Evolutionary conservation across 2,888 invertebrate species (phyloP).

Genomic region (Eubasilissa splendida): DNA sequence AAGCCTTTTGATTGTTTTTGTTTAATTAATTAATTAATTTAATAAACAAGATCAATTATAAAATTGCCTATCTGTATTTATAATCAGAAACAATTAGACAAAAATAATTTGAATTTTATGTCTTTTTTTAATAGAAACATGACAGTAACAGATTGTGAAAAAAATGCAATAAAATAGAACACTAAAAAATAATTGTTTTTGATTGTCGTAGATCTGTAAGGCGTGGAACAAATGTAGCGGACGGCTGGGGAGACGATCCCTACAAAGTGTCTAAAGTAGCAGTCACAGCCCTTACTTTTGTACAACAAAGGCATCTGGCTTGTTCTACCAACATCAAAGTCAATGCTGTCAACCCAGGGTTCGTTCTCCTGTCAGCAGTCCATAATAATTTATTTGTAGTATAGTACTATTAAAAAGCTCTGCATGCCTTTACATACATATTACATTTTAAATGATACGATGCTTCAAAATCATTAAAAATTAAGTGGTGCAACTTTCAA

Average conservation of each 20-base stretch:
- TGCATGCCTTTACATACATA: not conserved
- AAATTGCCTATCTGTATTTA: too few relatives aligned
- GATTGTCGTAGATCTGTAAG: slow-evolving; percentile 44
- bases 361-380: slow-evolving; percentile 70
- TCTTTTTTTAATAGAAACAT: too few relatives aligned
- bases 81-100: too few relatives aligned
- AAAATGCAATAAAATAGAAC: too few relatives aligned
- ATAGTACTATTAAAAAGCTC: not conserved
- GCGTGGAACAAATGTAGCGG: slow-evolving; percentile 61
- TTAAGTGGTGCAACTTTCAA: too few relatives aligned
- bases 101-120: too few relatives aligned
- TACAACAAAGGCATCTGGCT: slow-evolving; percentile 75
- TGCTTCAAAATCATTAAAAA: too few relatives aligned
- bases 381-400: slow-evolving; percentile 70
- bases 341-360: slow-evolving; percentile 78
- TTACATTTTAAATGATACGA: not conserved
- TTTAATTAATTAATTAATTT: too few relatives aligned
- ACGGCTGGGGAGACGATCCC: slow-evolving; percentile 73
- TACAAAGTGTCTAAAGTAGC: slow-evolving; percentile 83
- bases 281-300: slow-evolving; percentile 76
- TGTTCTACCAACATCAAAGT: slow-evolving; percentile 71
- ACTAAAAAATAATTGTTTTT: too few relatives aligned
- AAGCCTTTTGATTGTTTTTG: too few relatives aligned
- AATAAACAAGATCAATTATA: too few relatives aligned
- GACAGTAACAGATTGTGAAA: too few relatives aligned